These are phyloP conservation scores for Bufo bufo DNA, from an alignment of 2,113 vertebrate species.

Conservation along the genomic window DNA sequence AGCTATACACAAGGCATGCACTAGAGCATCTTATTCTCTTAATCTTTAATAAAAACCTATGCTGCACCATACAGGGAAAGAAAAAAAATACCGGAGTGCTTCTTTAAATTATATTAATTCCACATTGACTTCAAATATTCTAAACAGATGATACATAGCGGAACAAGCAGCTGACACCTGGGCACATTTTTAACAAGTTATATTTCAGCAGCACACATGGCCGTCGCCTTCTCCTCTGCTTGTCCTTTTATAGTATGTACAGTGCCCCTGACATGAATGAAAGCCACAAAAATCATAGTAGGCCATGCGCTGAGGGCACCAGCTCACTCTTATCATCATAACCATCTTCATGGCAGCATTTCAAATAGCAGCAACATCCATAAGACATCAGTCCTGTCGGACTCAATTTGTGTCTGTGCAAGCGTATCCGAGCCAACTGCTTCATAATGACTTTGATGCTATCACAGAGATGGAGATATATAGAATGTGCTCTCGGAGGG, in stretches of 20 bases:
- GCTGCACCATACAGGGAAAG: too few species aligned
- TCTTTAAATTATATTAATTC: neutral
- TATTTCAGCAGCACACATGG: slow-evolving; percentile 54
- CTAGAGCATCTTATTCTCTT: too few species aligned
- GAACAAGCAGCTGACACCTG: neutral
- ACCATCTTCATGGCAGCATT: slow-evolving; percentile 74
- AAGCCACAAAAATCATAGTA: slow-evolving; percentile 60
- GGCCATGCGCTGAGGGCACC: slow-evolving; percentile 62
- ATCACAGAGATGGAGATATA: slow-evolving; percentile 64
- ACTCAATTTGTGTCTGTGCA: slow-evolving; percentile 78
- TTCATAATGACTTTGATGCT: slow-evolving; percentile 66
- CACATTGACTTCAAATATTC: neutral
- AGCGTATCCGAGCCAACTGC: slow-evolving; percentile 78
- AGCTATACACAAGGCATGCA: too few species aligned
- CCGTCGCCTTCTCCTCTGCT: slow-evolving; percentile 3
- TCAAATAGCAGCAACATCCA: slow-evolving; percentile 79
- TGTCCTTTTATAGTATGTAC: slow-evolving; percentile 39
- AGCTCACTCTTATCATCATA: slow-evolving; percentile 54
- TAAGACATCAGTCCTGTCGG: slow-evolving; percentile 80
- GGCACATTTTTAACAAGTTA: neutral
- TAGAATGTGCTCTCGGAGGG: slow-evolving; percentile 59
- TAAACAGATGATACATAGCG: neutral
- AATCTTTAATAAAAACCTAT: too few species aligned
- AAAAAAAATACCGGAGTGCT: too few species aligned
- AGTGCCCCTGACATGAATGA: slow-evolving; percentile 60